Base-by-base conservation (phyloP, 2,797 vertebrate species). In the Notolabrus celidotus region DNA sequence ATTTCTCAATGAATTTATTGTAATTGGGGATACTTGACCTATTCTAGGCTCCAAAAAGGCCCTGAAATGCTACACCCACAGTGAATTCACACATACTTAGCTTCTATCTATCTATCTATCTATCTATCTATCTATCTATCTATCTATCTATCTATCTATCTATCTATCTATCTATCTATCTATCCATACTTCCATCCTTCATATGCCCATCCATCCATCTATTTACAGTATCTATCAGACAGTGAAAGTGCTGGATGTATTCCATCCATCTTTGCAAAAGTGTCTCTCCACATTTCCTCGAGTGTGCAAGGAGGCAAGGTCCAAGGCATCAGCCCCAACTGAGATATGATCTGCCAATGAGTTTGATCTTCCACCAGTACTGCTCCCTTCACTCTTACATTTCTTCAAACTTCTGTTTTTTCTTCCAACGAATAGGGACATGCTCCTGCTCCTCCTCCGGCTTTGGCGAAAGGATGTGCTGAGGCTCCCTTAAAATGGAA, bases 371-470 rank as follows among this genome's bases (percentile, higher is more conserved):
- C 19, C 15, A 29, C 9, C 11, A 4, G 2, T 33, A 9, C 2
- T 9, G 10, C 33, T 63, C n/a, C 3, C 3, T 10, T 0, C 3
- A 16, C 1, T 14, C 8, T 19, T 59, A 15, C 45, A 19, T 20
- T 31, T 38, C 34, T 38, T 61, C 46, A 5, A 10, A 38, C 29
- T 31, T 10, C 0, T 41, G 10, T 43, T 31, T 51, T 45, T 41
- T 15, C 12, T 43, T 10, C 47, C 58, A 5, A 17, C 31, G n/a
- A 31, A 27, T 20, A n/a, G 2, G 14, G 46, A 41, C 9, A 16
- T 12, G 51, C 76, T 62, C 25, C 5, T 64, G 12, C 73, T 74
- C 27, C 53, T 57, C 33, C 36, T 63, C 56, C 42, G 62, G 47
- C 29, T 72, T 29, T 51, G 80, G n/a, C 4, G 25, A 17, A 38